Base-by-base conservation (phyloP, 2,113 vertebrate species). In the Corvus hawaiiensis region DNA sequence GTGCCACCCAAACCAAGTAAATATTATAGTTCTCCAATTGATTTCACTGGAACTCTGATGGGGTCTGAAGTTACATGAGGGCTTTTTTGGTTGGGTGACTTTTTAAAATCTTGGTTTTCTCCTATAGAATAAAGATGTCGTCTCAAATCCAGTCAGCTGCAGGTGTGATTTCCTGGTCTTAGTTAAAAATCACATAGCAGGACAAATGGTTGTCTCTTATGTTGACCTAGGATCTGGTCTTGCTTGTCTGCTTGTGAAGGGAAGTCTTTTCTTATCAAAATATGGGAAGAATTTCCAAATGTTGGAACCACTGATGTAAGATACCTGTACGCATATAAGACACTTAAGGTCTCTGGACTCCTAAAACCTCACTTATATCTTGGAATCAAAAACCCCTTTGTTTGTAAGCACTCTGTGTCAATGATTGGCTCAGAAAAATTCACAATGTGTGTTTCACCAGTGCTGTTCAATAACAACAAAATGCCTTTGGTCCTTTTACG, bases 161-260 rank as follows among this genome's bases (percentile, higher is more conserved):
- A 69, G 44, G 43, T 62, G 54, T 67, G 19, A 41, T 41, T 72
- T 84, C 16, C 28, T 76, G 16, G 4, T 62, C 26, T 84, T 71
- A 37, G 41, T 26, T 24, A 67, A 72, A 58, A 18, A 39, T n/a
- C 6, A 1, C 0, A 0, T 39, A 22, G 17, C 35, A 76, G 51
- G 10, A 54, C 33, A 48, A 86, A 62, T 41, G 6, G 5, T 19
- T 20, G 7, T 35, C 18, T 52, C 21, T 48, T 49, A 4, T 1
- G 1, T 20, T 74, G 51, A 35, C 20, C 4, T 4, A 30, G 28
- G 41, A 61, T 37, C 21, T 51, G 46, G 8, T 64, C 49, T 67
- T 59, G 11, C 33, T 35, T 61, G 7, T 32, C 72, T 61, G 28
- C 43, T 71, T 43, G 43, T 20, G 39, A 66, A 44, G 22, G 11